Evolutionary conservation across 2,888 invertebrate genomes (phyloP), one percentile per base, ranked within the genome.

Genomic region (Hypomecis punctinalis): DNA sequence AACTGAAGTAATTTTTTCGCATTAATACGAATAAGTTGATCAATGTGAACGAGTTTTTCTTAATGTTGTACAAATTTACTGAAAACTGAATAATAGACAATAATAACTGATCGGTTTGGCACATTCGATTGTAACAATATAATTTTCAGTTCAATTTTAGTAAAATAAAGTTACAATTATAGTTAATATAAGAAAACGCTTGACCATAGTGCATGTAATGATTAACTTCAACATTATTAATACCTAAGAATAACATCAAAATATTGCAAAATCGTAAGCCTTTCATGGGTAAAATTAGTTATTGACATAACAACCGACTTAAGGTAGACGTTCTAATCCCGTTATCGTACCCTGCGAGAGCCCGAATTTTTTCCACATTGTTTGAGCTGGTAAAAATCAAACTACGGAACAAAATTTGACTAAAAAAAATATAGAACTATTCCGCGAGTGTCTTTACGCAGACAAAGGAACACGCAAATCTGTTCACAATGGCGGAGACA

Each of bases 91-190:
- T 40, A 8, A 48, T 13, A 51, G 23, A 49, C 13, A 5, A 48
- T 23, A 43, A 40, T 43, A n/a, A 55, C 5, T 49, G 11, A 45
- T 46, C 36, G 39, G 4, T 64, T 76, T 75, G 76, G 75, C 76
- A 76, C 75, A 69, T 72, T 68, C 55, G n/a, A 47, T 62, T 68
- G 59, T 63, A 56, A 54, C 65, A 56, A 40, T 61, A 63, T 57
- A 51, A 55, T 63, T 49, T 47, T 54, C 51, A 64, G 40, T 56
- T 57, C 53, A 58, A 54, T 61, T n/a, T 61, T 46, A 51, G 39
- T 52, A 35, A 51, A 51, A 40, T 51, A 45, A 59, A 42, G 42
- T 57, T 42, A 33, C 8, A 11, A 39, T 49, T 13, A 11, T 9
- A 10, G 39, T n/a, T 46, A n/a, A n/a, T 23, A 47, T 7, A 23